Evolutionary conservation across 2,113 vertebrate species (phyloP), one percentile per base, ranked within the genome.

Genomic region (Ammodytes marinus): DNA sequence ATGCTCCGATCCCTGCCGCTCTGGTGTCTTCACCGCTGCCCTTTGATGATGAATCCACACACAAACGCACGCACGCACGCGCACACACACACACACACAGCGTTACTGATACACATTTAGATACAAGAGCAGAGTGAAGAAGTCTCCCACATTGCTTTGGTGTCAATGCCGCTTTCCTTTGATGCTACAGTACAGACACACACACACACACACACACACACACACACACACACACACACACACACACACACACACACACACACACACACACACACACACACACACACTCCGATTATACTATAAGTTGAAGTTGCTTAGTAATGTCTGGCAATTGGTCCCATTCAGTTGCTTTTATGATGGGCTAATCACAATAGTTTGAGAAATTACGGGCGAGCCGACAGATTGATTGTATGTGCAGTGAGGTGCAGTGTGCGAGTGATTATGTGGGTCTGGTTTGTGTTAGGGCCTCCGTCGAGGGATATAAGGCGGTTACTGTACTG

Each of bases 291-390:
- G 35, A 85, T 89, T 80, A 77, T 82, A 52, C 69, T 7, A 8
- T 53, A 74, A 84, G 43, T 69, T 67, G 49, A 80, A 81, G 50
- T 69, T 71, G 64, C 77, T 71, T 74, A 13, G 73, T 89, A 89
- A 89, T 86, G 74, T 84, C 80, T 79, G 83, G 76, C 87, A 91
- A 84, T 90, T 85, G 82, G 79, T 81, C 77, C 86, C 67, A 57
- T 88, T 86, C 82, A n/a, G 84, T 82, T 88, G 76, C 90, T 74
- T 86, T 90, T 92, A 90, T 91, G 93, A 91, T 77, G 82, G 82
- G 74, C 89, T 90, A 90, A 92, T 93, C 88, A 91, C 80, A 91
- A 89, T 85, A 91, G 91, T 91, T 90, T 87, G 85, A 88, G 83
- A 84, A 88, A 92, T 86, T 76, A 81, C 74, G 43, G 71, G 49